phyloP scores from a whole-genome alignment of 2,113 vertebrate genomes.

The Cryptotis parvus region DNA sequence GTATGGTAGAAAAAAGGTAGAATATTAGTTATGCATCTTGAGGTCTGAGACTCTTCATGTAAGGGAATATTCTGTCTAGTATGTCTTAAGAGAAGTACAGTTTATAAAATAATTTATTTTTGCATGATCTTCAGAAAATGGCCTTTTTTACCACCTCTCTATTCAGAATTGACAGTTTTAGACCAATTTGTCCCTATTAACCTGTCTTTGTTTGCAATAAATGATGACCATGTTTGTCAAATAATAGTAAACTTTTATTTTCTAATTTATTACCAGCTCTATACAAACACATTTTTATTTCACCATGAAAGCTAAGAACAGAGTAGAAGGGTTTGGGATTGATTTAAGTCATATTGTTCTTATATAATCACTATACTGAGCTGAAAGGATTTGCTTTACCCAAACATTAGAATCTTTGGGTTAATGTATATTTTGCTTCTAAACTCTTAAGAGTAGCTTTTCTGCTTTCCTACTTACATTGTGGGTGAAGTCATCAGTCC shows the following conservation, averaged over 20 bases:
- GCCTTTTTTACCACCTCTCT: not conserved
- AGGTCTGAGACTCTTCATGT: conserved; percentile 81
- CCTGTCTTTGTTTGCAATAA: conserved; percentile 64
- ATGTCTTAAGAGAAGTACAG: conserved; percentile 49
- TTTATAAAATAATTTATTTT: conserved; percentile 59
- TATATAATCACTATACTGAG: conserved; percentile 42
- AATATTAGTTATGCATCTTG: conserved; percentile 93
- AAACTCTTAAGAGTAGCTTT: conserved; percentile 23
- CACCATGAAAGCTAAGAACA: conserved; percentile 69
- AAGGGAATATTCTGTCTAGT: conserved; percentile 76
- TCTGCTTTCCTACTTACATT: conserved; percentile 37
- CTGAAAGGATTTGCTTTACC: conserved; percentile 58
- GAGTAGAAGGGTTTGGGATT: conserved; percentile 64
- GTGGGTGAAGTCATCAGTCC: not conserved
- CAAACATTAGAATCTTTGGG: conserved; percentile 51
- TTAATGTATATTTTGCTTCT: conserved; percentile 63
- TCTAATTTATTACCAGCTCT: conserved; percentile 73
- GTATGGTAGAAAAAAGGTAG: conserved; percentile 91
- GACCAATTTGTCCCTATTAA: conserved; percentile 26
- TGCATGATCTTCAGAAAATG: conserved; percentile 54
- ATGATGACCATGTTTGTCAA: conserved; percentile 57
- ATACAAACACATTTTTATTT: conserved; percentile 73
- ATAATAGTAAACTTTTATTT: conserved; percentile 73
- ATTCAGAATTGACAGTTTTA: conserved; percentile 50
- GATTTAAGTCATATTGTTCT: not conserved